phyloP scores from a whole-genome alignment of 1,140 invertebrate species.

The Drosophila obscura region DNA sequence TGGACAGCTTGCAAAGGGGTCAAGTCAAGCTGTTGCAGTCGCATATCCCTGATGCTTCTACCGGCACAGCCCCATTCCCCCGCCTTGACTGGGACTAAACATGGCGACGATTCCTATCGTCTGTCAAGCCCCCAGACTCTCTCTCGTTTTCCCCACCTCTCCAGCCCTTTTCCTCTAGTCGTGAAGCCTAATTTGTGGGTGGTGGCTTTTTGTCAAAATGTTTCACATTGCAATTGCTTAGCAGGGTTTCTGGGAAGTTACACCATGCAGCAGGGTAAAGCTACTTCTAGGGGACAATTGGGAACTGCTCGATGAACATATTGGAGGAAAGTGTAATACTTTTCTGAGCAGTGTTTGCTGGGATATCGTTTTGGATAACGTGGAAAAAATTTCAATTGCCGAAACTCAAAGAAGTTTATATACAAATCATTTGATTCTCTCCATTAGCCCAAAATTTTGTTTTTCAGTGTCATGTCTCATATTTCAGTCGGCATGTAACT shows the following conservation, averaged over 20 bases:
- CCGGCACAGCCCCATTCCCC: background rate
- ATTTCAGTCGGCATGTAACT: conserved; percentile 27
- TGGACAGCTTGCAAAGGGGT: conserved; percentile 55
- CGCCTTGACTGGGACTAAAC: conserved; percentile 11
- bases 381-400: too few species aligned
- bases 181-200: conserved; percentile 78
- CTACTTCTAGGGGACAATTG: background rate
- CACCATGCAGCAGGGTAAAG: conserved; percentile 40
- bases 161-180: conserved; percentile 21
- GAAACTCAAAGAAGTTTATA: too few species aligned
- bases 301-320: background rate
- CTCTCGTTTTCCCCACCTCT: background rate
- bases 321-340: background rate
- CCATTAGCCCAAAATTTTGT: conserved; percentile 3
- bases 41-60: background rate
- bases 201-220: conserved; percentile 79
- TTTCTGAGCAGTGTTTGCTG: too few species aligned
- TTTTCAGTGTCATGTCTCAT: conserved; percentile 42
- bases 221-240: conserved; percentile 62
- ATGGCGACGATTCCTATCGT: conserved; percentile 43
- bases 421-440: too few species aligned
- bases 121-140: conserved; percentile 30
- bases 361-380: too few species aligned
- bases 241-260: conserved; percentile 47
- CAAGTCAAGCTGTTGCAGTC: conserved; percentile 61